phyloP scores from a whole-genome alignment of 2,113 vertebrate genomes.

The Mormyrus iriodes region DNA sequence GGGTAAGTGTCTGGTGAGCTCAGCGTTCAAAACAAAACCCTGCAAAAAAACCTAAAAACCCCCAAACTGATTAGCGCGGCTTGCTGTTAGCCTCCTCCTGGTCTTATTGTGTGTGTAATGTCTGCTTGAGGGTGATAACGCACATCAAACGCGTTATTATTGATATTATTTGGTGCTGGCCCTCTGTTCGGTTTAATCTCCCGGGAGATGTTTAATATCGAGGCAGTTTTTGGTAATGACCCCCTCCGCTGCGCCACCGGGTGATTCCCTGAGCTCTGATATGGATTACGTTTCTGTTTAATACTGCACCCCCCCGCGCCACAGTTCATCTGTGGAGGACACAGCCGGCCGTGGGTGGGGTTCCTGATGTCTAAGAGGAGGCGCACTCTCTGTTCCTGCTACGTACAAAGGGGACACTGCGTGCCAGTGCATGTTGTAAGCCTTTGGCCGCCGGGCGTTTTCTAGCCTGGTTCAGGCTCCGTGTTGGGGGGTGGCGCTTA shows the following conservation, averaged over 20 bases:
- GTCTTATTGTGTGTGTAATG: not conserved
- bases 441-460: not conserved
- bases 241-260: conserved; percentile 42
- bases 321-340: not conserved
- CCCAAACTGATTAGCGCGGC: not conserved
- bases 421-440: not conserved
- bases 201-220: conserved; percentile 41
- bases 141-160: not conserved
- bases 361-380: not conserved
- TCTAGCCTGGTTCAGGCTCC: not conserved
- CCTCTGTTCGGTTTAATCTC: conserved; percentile 47
- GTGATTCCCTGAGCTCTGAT: conserved; percentile 35
- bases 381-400: not conserved
- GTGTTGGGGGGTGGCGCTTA: not conserved
- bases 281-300: not conserved
- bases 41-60: not conserved
- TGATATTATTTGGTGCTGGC: conserved; percentile 9
- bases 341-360: not conserved
- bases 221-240: conserved; percentile 60
- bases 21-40: not conserved
- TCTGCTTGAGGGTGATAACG: not conserved
- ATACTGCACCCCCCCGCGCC: not conserved
- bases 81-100: not conserved
- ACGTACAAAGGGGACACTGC: not conserved
- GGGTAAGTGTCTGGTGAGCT: conserved; percentile 46